Conservation (phyloP, 2,797 vertebrate species). For the Pterois miles region DNA sequence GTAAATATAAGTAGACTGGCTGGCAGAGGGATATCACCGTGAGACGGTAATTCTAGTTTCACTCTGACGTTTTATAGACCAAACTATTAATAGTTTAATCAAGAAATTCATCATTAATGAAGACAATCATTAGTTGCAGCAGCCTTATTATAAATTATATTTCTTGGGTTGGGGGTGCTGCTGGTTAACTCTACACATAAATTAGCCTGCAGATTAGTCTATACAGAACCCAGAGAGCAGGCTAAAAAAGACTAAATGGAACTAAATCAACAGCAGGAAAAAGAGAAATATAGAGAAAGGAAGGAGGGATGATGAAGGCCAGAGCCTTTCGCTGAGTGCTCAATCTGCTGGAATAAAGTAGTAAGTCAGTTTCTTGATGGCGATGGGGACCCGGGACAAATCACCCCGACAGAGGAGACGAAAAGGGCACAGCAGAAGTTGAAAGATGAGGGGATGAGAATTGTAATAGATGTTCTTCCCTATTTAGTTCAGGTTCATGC, state of each 20-base stretch:
- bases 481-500: conserved; percentile 70
- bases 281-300: conserved; percentile 24
- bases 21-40: too few species aligned
- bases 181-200: background rate
- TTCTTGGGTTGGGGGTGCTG: background rate
- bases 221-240: background rate
- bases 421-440: conserved; percentile 68
- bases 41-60: too few species aligned
- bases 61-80: too few species aligned
- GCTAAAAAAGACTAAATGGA: background rate
- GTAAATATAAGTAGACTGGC: too few species aligned
- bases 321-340: conserved; percentile 60
- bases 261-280: background rate
- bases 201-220: background rate
- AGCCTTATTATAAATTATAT: background rate
- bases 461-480: conserved; percentile 73
- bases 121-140: background rate
- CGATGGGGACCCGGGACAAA: conserved; percentile 65
- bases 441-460: conserved; percentile 72
- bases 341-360: conserved; percentile 72
- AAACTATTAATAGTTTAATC: background rate
- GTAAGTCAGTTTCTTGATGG: conserved; percentile 59
- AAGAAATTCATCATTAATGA: background rate
- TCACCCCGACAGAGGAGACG: conserved; percentile 59
- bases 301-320: conserved; percentile 60